Evolutionary conservation across 2,113 vertebrate species (phyloP).

Genomic region (Fulmarus glacialis): DNA sequence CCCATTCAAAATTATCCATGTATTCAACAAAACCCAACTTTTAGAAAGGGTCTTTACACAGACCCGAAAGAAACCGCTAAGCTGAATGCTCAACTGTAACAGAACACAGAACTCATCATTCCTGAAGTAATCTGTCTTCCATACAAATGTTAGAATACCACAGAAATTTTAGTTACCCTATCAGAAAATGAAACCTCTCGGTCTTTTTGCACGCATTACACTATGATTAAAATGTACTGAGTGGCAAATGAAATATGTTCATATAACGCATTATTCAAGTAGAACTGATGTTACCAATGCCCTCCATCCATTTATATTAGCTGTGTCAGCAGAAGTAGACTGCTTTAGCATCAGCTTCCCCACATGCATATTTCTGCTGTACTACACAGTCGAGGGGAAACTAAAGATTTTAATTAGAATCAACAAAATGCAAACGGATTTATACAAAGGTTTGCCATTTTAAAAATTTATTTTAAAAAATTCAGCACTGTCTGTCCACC

Average conservation of each 20-base stretch:
- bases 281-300: background rate
- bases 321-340: background rate
- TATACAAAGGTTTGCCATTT: background rate
- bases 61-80: background rate
- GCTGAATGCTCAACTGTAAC: background rate
- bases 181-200: background rate
- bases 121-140: background rate
- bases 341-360: background rate
- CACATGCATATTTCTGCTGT: background rate
- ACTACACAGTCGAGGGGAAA: background rate
- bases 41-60: background rate
- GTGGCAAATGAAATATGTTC: background rate
- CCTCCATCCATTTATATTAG: background rate
- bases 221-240: background rate
- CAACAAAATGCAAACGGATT: background rate
- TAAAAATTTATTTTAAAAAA: background rate
- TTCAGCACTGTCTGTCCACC: background rate
- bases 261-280: rapidly evolving
- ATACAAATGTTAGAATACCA: background rate
- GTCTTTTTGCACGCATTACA: background rate
- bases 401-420: background rate
- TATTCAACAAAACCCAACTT: background rate
- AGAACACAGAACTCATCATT: background rate
- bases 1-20: background rate
- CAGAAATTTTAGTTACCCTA: background rate